Evolutionary conservation across 2,113 vertebrate genomes (phyloP).

Genomic region (Cryptoleucopteryx plumbea): DNA sequence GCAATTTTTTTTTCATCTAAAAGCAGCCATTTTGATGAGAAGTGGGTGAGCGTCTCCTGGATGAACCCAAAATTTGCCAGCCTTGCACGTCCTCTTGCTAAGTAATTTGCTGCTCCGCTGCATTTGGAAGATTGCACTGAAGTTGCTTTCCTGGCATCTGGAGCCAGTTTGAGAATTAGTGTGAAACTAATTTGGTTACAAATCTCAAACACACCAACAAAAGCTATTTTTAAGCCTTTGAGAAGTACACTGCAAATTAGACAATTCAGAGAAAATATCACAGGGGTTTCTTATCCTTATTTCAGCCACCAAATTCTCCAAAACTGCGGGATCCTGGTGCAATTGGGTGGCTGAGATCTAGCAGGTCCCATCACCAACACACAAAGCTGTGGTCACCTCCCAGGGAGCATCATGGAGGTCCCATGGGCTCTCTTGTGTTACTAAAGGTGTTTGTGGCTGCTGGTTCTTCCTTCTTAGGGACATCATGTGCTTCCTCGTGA

Average conservation of each 20-base stretch:
- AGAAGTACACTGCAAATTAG: background rate
- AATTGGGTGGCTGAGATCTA: background rate
- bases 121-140: background rate
- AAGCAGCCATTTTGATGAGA: background rate
- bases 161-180: background rate
- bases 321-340: background rate
- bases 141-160: background rate
- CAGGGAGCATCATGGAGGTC: background rate
- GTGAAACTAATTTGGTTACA: slow-evolving; percentile 42
- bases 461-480: background rate
- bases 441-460: background rate
- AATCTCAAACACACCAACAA: slow-evolving; percentile 10
- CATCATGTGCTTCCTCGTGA: background rate
- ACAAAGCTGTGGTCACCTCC: background rate
- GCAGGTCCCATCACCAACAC: accelerated
- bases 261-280: background rate
- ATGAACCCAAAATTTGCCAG: slow-evolving; percentile 37
- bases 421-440: background rate
- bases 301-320: background rate
- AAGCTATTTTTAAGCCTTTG: slow-evolving; percentile 4
- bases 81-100: background rate
- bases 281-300: background rate
- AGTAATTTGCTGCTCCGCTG: slow-evolving; percentile 45
- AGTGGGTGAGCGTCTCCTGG: background rate
- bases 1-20: background rate